Evolutionary conservation across 2,888 invertebrate species (phyloP).

Genomic region (Drosophila buzzatii): DNA sequence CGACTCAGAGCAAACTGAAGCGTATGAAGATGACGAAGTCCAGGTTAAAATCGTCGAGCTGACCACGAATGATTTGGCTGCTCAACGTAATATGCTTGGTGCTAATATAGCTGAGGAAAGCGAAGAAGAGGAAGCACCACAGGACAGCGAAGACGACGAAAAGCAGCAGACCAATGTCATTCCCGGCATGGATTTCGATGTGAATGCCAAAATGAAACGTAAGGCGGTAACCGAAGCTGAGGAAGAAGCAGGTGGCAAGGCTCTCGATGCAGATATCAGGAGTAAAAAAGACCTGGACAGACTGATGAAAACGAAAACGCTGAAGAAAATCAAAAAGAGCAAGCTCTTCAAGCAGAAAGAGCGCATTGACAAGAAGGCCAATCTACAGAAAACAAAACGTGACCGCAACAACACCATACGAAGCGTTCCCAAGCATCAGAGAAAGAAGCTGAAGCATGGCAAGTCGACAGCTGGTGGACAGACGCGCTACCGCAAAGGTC

Average conservation of each 20-base stretch:
- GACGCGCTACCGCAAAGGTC: constrained; percentile 75
- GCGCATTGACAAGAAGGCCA: constrained; percentile 89
- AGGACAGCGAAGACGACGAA: constrained; percentile 64
- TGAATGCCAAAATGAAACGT: constrained; percentile 54
- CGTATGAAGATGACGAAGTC: constrained; percentile 92
- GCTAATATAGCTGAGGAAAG: constrained; percentile 86
- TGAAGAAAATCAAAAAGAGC: constrained; percentile 91
- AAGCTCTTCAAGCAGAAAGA: constrained; percentile 92
- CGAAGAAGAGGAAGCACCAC: constrained; percentile 66
- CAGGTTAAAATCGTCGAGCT: constrained; percentile 92
- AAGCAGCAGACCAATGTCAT: constrained; percentile 60
- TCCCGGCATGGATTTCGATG: constrained; percentile 83
- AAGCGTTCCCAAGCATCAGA: constrained; percentile 82
- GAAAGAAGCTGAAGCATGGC: constrained; percentile 76
- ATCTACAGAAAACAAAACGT: constrained; percentile 88
- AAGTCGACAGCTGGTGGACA: constrained; percentile 36
- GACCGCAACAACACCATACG: constrained; percentile 81
- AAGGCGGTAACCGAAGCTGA: constrained; percentile 14
- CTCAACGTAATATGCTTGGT: constrained; percentile 90
- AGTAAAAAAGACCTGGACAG: constrained; percentile 90
- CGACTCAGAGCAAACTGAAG: constrained; percentile 83
- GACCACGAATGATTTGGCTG: constrained; percentile 89
- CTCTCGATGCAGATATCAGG: constrained; percentile 27
- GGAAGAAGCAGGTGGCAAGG: neutral
- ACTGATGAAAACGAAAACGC: constrained; percentile 89